A percentile compares a stretch with the other conserved stretches of the same genome.
Evolutionary conservation across 2,113 vertebrate genomes (phyloP).

Genomic region (Synodontis membranacea): DNA sequence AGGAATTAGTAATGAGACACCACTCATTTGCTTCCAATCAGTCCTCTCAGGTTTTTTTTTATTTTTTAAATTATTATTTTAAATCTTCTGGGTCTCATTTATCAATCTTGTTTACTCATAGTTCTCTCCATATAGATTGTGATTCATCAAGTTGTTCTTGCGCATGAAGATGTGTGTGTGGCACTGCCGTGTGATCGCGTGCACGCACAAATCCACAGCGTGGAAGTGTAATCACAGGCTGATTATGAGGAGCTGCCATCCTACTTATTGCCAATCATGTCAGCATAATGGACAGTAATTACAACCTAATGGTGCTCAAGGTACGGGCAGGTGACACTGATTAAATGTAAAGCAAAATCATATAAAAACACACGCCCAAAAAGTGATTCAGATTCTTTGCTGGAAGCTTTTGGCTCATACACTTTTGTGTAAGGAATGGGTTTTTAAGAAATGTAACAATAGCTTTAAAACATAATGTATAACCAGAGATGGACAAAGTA

Average conservation of each 20-base stretch:
- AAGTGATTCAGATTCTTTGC: background rate
- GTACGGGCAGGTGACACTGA: background rate
- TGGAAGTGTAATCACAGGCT: background rate
- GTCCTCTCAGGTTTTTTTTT: background rate
- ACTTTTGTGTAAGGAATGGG: background rate
- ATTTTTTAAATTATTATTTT: background rate
- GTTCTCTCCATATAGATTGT: background rate
- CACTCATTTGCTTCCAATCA: constrained; percentile 14
- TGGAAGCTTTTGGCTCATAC: background rate
- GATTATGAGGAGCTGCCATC: background rate
- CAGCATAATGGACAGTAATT: background rate
- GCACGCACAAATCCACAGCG: background rate
- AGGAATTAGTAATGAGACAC: constrained; percentile 19
- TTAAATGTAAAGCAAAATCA: background rate
- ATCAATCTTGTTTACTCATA: background rate
- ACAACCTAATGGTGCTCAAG: background rate
- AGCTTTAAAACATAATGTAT: too few relatives aligned
- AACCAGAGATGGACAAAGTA: too few relatives aligned
- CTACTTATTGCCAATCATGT: background rate
- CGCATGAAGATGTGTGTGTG: background rate
- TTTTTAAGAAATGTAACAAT: background rate
- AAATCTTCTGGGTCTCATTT: background rate
- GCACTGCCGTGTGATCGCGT: too few relatives aligned
- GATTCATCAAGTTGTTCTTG: background rate
- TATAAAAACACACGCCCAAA: too few relatives aligned